Evolutionary conservation across 2,797 vertebrate genomes (phyloP), one percentile per base, ranked within the genome.

Genomic region (Jordanella pulchra): DNA sequence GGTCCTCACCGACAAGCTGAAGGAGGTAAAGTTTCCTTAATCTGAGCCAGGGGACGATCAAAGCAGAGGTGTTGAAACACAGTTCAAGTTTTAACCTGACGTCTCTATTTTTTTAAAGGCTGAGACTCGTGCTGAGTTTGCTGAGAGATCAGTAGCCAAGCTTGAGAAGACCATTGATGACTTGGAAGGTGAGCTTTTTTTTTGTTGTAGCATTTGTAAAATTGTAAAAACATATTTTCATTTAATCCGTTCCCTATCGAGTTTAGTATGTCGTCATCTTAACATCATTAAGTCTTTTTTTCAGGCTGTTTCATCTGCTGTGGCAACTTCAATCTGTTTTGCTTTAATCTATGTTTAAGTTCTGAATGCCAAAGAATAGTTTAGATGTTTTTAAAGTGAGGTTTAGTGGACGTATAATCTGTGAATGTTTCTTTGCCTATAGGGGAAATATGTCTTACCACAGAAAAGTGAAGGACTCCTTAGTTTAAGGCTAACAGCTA

Each of bases 91-190:
- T 28, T 32, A 15, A 44, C 50, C 80, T 35, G 82, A 79, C 78
- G n/a, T 71, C 68, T 86, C 47, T 78, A 84, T 84, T 67, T n/a
- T 9, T 0, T 89, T 89, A 35, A 86, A 99, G 98, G 98, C 98
- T 93, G 98, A 99, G 93, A 99, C 98, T 69, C 97, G 98, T 83
- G 98, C 98, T 85, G 98, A 99, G 90, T 99, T 99, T 84, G 96
- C 98, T 72, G 98, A 99, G 95, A 97, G 98, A 93, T 97, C 98
- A 87, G 98, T 99, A 93, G 97, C 98, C 94, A 99, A 99, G 91
- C 95, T 99, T 93, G 98, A 99, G 96, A 99, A 99, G 94, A 96
- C 96, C 94, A 99, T 99, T 77, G 98, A 99, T 89, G 98, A 99
- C 93, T 91, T 99, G 95, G 98, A 99, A 97, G 98, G 98, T 99